Percentiles rank a stretch among this genome's conserved stretches.
Evolutionary conservation across 2,888 invertebrate species (phyloP).

Genomic region (Cynaeus angustus): DNA sequence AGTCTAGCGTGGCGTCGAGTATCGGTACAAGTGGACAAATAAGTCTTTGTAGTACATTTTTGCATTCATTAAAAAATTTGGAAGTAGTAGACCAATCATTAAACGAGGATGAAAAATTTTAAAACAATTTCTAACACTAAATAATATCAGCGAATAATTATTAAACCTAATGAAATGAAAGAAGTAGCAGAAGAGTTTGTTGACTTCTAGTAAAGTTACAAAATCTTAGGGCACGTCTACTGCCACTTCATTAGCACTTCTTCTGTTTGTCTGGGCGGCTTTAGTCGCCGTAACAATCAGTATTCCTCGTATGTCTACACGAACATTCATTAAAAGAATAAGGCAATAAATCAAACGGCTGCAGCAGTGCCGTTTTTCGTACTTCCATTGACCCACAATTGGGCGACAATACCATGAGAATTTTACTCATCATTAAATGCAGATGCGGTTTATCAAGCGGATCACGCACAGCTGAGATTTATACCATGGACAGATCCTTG

Average conservation of each 20-base stretch:
- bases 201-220: no score
- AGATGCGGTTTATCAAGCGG: slow-evolving; percentile 5
- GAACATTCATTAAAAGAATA: slow-evolving; percentile 54
- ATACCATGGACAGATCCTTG: slow-evolving; percentile 10
- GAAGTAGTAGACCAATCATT: slow-evolving; percentile 17
- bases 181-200: no score
- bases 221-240: no score
- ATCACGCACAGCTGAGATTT: slow-evolving; percentile 27
- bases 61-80: slow-evolving; percentile 36
- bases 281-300: slow-evolving; percentile 49
- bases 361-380: slow-evolving; percentile 35
- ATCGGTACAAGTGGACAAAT: slow-evolving; percentile 45
- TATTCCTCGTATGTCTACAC: slow-evolving; percentile 53
- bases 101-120: not conserved
- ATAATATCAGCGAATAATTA: no score
- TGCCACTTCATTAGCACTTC: no score
- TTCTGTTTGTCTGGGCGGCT: slow-evolving; percentile 29
- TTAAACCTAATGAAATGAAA: no score
- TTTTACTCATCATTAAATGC: not conserved
- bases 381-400: slow-evolving; percentile 38
- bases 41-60: slow-evolving; percentile 39
- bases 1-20: slow-evolving; percentile 42
- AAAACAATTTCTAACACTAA: no score
- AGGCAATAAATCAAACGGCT: slow-evolving; percentile 44
- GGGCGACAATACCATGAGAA: slow-evolving; percentile 12